Evolutionary conservation across 2,797 vertebrate genomes (phyloP).

Genomic region (Typhlichthys subterraneus): DNA sequence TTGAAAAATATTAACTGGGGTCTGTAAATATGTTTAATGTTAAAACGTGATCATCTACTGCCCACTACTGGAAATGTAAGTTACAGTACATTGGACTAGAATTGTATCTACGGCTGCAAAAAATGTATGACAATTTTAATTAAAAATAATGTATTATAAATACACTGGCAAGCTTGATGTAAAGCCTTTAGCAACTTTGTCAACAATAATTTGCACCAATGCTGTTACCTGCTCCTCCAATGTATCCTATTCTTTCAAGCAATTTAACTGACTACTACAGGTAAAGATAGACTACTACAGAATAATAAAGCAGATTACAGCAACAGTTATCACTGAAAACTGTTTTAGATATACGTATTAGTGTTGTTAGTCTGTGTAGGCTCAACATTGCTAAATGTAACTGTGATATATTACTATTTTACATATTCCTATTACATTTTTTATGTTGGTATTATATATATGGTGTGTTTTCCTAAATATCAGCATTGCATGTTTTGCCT

Average conservation of each 20-base stretch:
- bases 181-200: constrained; percentile 2
- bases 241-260: background rate
- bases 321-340: too few relatives aligned
- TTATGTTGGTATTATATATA: too few relatives aligned
- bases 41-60: constrained; percentile 70
- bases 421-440: too few relatives aligned
- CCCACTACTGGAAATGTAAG: constrained; percentile 8
- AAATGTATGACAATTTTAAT: background rate
- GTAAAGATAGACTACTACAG: background rate
- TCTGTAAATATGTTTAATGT: background rate
- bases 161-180: background rate
- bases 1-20: background rate
- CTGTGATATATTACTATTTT: too few relatives aligned
- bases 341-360: too few relatives aligned
- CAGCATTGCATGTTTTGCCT: too few relatives aligned
- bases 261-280: background rate
- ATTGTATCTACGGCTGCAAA: background rate
- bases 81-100: background rate
- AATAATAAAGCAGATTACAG: background rate
- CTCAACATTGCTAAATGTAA: too few relatives aligned
- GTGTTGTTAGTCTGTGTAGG: too few relatives aligned
- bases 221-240: background rate
- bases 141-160: background rate
- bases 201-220: background rate
- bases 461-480: too few relatives aligned